These are phyloP conservation scores for Hydrotaea cyrtoneurina DNA, from an alignment of 2,888 invertebrate genomes.

Conservation along the genomic window DNA sequence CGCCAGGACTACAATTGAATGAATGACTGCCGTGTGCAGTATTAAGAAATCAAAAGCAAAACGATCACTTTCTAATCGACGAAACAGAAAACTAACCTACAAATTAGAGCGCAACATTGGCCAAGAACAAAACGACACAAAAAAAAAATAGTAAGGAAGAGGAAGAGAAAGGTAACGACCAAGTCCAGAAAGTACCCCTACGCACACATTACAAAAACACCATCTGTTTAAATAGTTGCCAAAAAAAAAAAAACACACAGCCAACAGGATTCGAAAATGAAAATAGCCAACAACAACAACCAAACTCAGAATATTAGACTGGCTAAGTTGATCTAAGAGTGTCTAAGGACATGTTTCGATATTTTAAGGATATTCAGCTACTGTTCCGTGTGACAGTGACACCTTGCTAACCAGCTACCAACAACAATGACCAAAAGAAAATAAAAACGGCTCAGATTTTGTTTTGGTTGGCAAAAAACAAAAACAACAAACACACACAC, in stretches of 20 bases:
- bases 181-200: slow-evolving; percentile 27
- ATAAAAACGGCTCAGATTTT: background rate
- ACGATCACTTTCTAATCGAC: background rate
- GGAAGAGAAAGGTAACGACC: background rate
- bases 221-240: slow-evolving; percentile 66
- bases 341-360: background rate
- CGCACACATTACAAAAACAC: slow-evolving; percentile 39
- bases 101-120: slow-evolving; percentile 52
- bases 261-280: slow-evolving; percentile 23
- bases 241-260: slow-evolving; percentile 2
- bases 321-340: background rate
- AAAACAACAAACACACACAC: no score
- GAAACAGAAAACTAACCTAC: slow-evolving; percentile 51
- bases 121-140: background rate
- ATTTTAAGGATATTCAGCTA: slow-evolving; percentile 55
- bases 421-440: background rate
- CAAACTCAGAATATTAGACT: background rate
- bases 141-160: slow-evolving; percentile 39
- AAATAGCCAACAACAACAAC: background rate
- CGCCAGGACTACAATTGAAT: background rate
- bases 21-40: no score
- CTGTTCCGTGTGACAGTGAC: slow-evolving; percentile 58
- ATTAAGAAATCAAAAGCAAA: background rate
- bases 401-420: slow-evolving; percentile 52
- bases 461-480: background rate